Percentiles rank a stretch among this genome's conserved stretches.
Conservation (phyloP, 2,113 vertebrate genomes). For the Forbesichthys agassizii region DNA sequence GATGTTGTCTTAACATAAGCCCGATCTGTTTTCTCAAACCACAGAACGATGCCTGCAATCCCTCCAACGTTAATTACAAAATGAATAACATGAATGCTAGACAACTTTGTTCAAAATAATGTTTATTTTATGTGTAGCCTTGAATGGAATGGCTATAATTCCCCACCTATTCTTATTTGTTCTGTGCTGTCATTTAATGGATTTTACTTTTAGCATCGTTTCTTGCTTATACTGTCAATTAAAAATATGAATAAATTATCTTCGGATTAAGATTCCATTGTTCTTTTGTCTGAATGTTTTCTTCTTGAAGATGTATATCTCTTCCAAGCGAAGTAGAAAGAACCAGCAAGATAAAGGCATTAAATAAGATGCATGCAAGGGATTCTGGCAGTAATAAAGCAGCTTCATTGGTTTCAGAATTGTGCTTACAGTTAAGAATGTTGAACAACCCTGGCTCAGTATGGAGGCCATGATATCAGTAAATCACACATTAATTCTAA, state of each 20-base stretch:
- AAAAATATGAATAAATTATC: conserved; percentile 75
- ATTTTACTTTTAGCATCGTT: conserved; percentile 64
- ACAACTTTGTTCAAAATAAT: conserved; percentile 38
- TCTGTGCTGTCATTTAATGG: conserved; percentile 40
- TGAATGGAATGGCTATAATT: conserved; percentile 45
- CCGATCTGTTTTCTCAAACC: conserved; percentile 18
- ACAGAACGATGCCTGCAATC: conserved; percentile 13
- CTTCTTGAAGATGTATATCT: neutral
- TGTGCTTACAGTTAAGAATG: no score
- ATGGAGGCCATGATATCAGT: no score
- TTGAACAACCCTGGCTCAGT: no score
- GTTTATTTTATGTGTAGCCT: conserved; percentile 42
- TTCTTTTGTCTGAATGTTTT: conserved; percentile 15
- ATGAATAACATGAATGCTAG: conserved; percentile 46
- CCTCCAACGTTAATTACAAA: conserved; percentile 43
- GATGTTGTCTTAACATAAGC: conserved; percentile 7
- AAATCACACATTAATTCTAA: no score
- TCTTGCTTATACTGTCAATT: conserved; percentile 73
- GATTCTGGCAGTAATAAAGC: no score
- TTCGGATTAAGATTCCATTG: conserved; percentile 53
- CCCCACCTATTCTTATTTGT: conserved; percentile 36
- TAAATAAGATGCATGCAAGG: no score
- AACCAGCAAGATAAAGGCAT: no score
- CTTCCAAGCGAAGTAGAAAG: no score
- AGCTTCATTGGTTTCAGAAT: no score